These are phyloP conservation scores for Sinocyclocheilus rhinocerous DNA, from an alignment of 2,113 vertebrate genomes.

Conservation along the genomic window DNA sequence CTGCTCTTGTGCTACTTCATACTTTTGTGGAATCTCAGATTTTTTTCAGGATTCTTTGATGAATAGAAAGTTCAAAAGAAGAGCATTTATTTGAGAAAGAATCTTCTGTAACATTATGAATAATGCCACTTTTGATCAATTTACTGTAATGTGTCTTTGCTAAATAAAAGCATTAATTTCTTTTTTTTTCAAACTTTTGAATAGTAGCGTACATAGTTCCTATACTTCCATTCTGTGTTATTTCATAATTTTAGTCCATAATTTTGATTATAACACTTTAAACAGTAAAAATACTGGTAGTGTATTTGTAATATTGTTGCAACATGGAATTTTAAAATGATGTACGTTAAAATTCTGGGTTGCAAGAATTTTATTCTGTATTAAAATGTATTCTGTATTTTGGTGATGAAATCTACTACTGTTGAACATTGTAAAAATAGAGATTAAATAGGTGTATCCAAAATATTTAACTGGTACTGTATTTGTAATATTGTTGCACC, in stretches of 20 bases:
- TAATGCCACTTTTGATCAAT: neutral
- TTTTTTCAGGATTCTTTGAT: neutral
- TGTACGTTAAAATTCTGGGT: neutral
- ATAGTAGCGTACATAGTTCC: too few species aligned
- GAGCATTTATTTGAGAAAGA: neutral
- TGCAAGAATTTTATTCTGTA: too few species aligned
- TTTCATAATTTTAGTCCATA: neutral
- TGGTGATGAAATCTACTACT: neutral
- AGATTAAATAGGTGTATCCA: neutral
- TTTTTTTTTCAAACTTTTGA: neutral
- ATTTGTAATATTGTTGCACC: neutral
- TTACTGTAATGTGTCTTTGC: neutral
- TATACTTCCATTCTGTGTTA: neutral
- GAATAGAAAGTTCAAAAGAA: neutral
- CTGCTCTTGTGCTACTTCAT: neutral
- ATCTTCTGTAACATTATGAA: neutral
- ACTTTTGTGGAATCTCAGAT: too few species aligned
- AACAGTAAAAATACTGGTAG: neutral
- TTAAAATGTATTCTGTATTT: neutral
- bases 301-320: neutral
- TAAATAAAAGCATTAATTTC: neutral
- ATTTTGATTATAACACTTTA: neutral
- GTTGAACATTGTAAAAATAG: neutral
- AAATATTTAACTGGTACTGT: neutral
- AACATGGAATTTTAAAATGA: neutral